Base-by-base conservation (phyloP, 30 jellyfish, hydroid and myxozoan species). In the Catostylus mosaicus region DNA sequence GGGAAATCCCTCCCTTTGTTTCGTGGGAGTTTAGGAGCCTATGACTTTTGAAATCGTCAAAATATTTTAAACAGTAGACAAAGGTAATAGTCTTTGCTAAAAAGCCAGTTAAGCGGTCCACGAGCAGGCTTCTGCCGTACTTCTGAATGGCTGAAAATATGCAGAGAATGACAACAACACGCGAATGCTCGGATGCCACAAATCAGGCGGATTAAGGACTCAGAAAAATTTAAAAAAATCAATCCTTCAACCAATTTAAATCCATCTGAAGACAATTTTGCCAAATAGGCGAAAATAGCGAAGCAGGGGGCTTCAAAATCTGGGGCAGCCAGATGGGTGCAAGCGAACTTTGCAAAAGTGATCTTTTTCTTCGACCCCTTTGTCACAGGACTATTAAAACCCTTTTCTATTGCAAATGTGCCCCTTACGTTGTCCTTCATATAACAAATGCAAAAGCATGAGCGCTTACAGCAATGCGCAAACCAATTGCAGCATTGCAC, bases 111-210 rank as follows among this genome's bases (percentile, higher is more conserved):
- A 59, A 23, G 19, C 9, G 71, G 23, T 27, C 36, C 71, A 59
- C 71, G 71, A 59, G 71, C 38, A 18, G 36, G 71, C 71, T 59
- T 59, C 71, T n/a, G 36, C 18, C 38, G 71, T 59, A 59, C 38
- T n/a, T 59, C 26, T 23, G 11, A 59, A 59, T 8, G 36, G 38
- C 5, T 6, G 26, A 35, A 59, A 59, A 59, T 59, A 59, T 59
- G 36, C 26, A 59, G 23, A 27, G 10, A n/a, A 59, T 59, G 71
- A 59, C 5, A 59, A 59, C 71, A 59, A 23, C 35, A 22, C 38
- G 71, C 38, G 38, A 4, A 37, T 26, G 19, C 23, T 48, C 71
- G 18, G 71, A 59, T 16, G 23, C 36, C 18, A 59, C 19, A 59
- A 59, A 59, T n/a, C 40, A 23, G 24, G n/a, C 10, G 71, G 71